Evolutionary conservation across 2,797 vertebrate genomes (phyloP), one percentile per base, ranked within the genome.

Genomic region (Pantherophis alleghaniensis): DNA sequence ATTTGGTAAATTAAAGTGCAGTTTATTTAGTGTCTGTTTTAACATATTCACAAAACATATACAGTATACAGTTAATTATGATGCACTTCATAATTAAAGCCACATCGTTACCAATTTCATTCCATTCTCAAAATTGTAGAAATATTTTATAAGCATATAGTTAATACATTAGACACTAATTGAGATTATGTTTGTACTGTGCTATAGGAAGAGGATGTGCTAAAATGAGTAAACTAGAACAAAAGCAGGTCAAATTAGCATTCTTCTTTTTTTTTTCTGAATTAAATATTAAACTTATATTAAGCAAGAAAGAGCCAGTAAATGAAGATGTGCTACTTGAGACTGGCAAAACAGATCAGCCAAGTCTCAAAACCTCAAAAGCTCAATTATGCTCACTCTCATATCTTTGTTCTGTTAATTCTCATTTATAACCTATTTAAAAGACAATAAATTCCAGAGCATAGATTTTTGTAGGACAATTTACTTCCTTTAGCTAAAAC

Each of bases 391-490:
- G 9, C 11, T 87, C 51, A 86, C 32, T 16, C 53, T 42, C 28
- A 32, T 90, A 51, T 86, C 37, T 90, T 87, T 51, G 5, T 89
- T 89, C 32, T 57, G 59, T 90, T 7, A 66, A 86, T 90, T 93
- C 79, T 93, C 51, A 87, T 91, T 74, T 90, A 88, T 91, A 59
- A 60, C 51, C 87, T 87, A 37, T 91, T 91, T 91, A 91, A 90
- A 87, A 55, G 61, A 74, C 60, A 87, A 93, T 90, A n/a, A 93
- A 69, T 93, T 87, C 89, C 83, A 90, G 18, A 24, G 61, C 83
- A 87, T 93, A 93, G 89, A 74, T 74, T 91, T 69, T 59, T 57
- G 61, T 74, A 90, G 83, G 28, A 90, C 53, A 74, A 16, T 91
- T 24, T 59, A 51, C 37, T 90, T 86, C 53, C 55, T 93, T 87